Evolutionary conservation across 2,888 invertebrate species (phyloP).

Genomic region (Metopia argyrocephala): DNA sequence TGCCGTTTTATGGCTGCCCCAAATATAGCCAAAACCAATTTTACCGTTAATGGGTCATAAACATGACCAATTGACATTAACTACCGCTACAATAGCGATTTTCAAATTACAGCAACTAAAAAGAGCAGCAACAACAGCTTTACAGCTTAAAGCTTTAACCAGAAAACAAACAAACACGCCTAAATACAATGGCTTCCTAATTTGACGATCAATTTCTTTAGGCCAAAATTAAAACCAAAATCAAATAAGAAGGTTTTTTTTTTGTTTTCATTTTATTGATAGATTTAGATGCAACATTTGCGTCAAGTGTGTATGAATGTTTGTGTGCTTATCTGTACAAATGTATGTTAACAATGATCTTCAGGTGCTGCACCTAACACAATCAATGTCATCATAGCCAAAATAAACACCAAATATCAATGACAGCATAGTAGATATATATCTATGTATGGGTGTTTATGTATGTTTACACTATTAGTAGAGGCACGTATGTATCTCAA

Average conservation of each 20-base stretch:
- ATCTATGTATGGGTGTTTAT: too few species aligned
- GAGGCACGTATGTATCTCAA: conserved; percentile 33
- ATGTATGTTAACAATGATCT: conserved; percentile 54
- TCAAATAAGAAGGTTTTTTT: background rate
- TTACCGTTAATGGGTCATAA: conserved; percentile 62
- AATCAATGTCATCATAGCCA: conserved; percentile 57
- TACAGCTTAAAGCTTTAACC: background rate
- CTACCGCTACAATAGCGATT: conserved; percentile 52
- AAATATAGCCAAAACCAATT: conserved; percentile 57
- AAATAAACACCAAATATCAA: conserved; percentile 27
- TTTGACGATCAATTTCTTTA: conserved; percentile 59
- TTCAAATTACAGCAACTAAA: conserved; percentile 14
- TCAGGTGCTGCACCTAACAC: conserved; percentile 64
- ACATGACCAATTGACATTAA: conserved; percentile 63
- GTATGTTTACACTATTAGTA: conserved; percentile 35
- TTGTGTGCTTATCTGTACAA: conserved; percentile 9
- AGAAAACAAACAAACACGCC: conserved; percentile 43
- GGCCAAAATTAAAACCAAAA: conserved; percentile 38
- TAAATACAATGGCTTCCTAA: conserved; percentile 56
- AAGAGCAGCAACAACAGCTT: conserved; percentile 24
- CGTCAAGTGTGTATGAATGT: background rate
- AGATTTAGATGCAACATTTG: conserved; percentile 20
- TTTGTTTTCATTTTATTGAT: background rate
- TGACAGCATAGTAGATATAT: conserved; percentile 31
- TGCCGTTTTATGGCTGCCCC: conserved; percentile 14